These are phyloP conservation scores for Micoletzkya japonica DNA, from an alignment of 2,888 invertebrate species.

Conservation along the genomic window DNA sequence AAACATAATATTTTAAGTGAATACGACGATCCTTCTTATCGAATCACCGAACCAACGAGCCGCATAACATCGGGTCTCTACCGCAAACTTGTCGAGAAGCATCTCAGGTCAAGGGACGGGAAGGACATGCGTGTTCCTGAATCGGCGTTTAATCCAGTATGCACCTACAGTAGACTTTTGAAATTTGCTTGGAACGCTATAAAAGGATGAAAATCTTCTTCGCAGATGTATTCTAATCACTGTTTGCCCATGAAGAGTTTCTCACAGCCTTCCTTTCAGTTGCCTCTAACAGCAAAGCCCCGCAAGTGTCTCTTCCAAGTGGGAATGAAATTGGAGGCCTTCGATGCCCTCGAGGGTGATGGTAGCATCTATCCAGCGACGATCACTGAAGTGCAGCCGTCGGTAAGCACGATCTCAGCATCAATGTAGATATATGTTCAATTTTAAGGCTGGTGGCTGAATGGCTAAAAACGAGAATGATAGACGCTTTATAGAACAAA, in stretches of 20 bases:
- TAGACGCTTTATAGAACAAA: no score
- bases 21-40: no score
- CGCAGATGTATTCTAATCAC: no score
- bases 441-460: no score
- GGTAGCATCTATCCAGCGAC: constrained; percentile 21
- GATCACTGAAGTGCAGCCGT: no score
- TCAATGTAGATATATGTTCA: no score
- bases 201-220: background rate
- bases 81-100: background rate
- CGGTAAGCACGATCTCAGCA: no score
- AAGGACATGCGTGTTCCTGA: constrained; percentile 10
- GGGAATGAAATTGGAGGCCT: constrained; percentile 22
- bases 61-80: background rate
- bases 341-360: constrained; percentile 11
- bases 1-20: no score
- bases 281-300: background rate
- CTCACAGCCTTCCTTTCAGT: no score
- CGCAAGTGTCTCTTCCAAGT: constrained; percentile 2
- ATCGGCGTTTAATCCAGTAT: background rate
- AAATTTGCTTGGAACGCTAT: background rate
- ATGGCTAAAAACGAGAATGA: no score
- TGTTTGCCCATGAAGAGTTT: no score
- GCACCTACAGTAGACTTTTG: background rate
- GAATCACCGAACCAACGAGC: background rate
- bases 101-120: constrained; percentile 7